Evolutionary conservation across 2,113 vertebrate species (phyloP), one percentile per base, ranked within the genome.

Genomic region (Tetrax tetrax): DNA sequence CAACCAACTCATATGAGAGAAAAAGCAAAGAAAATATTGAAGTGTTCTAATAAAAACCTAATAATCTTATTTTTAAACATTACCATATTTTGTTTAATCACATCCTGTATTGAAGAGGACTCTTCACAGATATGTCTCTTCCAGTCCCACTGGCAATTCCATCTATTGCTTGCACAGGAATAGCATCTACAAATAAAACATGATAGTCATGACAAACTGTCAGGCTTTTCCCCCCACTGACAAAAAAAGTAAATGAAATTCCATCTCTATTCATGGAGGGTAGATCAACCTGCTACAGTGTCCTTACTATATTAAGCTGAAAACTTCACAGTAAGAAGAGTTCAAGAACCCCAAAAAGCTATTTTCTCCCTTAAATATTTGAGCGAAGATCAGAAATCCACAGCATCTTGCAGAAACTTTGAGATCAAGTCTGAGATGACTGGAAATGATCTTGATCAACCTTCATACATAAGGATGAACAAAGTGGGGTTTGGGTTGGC

Each of bases 141-240:
- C 88, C 98, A 98, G 94, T 98, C 98, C 99, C 99, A 99, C 97
- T 99, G 99, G 91, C 99, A 99, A 70, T 98, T 98, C 99, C 99
- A 99, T 72, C 97, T 94, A 96, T 98, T 99, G 96, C 98, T 99
- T 91, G 99, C 98, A 93, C 99, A 99, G 19, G 98, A 98, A 69
- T 98, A 98, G 78, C 99, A 99, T 97, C 99, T 99, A 96, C 56
- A 97, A 95, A 53, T n/a, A 85, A 83, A 91, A 95, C 41, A 83
- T 33, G 68, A 88, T 54, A 93, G 84, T 91, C 68, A 83, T 66
- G 75, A 94, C 77, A 95, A 94, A 81, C 69, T 81, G 41, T 71
- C 41, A 74, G 69, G 31, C 19, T 90, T 92, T 75, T 47, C 9
- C n/a, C 51, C 43, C 56, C 50, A 48, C 12, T 85, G 54, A 82